Percentiles rank a stretch among this genome's conserved stretches.
Evolutionary conservation across 2,113 vertebrate genomes (phyloP).

Genomic region (Limanda limanda): DNA sequence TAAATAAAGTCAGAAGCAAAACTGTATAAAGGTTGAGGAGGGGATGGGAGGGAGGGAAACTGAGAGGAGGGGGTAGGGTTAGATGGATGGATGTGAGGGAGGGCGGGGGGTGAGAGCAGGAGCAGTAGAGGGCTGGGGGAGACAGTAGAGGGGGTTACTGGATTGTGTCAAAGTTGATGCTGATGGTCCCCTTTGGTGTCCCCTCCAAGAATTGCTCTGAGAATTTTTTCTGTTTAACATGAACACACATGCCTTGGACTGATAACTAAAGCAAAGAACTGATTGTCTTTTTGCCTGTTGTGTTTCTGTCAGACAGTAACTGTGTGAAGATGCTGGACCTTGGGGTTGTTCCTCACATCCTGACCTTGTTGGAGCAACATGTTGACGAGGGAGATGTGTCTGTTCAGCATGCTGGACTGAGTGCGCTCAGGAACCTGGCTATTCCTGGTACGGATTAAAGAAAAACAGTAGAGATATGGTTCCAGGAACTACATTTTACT

Average conservation of each 20-base stretch:
- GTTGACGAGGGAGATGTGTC: slow-evolving; percentile 85
- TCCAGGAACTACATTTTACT: not conserved
- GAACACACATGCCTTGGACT: not conserved
- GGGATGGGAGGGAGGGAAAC: no score
- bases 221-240: no score
- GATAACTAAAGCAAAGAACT: not conserved
- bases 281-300: slow-evolving; percentile 4
- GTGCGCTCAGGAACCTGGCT: slow-evolving; percentile 88
- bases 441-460: slow-evolving; percentile 81
- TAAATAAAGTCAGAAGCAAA: no score
- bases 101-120: no score
- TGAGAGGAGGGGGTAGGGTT: no score
- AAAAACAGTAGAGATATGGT: not conserved
- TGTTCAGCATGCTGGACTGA: slow-evolving; percentile 89
- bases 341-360: slow-evolving; percentile 87
- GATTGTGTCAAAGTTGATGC: no score
- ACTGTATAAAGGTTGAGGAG: no score
- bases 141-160: no score
- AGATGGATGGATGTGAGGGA: no score
- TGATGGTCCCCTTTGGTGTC: no score
- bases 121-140: no score
- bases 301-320: slow-evolving; percentile 84
- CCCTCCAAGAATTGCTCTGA: no score
- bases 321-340: slow-evolving; percentile 88
- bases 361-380: slow-evolving; percentile 87